A percentile compares a stretch with the other conserved stretches of the same genome.
These are phyloP conservation scores for Orthonychiurus folsomi DNA, from an alignment of 2,888 invertebrate species.

Conservation along the genomic window DNA sequence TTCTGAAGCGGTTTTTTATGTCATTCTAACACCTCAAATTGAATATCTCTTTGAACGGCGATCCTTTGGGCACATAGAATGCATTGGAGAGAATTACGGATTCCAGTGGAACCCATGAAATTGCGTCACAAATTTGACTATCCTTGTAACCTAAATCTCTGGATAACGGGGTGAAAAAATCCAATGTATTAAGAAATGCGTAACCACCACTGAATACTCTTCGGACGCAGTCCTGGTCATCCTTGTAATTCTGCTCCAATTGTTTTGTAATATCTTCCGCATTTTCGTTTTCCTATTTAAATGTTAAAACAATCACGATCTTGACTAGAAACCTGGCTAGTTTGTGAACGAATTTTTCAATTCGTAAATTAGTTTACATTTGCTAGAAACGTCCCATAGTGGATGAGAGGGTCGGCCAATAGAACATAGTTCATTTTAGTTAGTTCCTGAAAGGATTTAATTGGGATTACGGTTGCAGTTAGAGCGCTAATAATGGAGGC, in stretches of 20 bases:
- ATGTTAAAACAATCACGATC: not conserved
- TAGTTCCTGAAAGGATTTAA: not conserved
- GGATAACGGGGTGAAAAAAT: not conserved
- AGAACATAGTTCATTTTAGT: not conserved
- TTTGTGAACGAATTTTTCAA: too few species aligned
- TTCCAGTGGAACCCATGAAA: not conserved
- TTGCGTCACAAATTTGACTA: not conserved
- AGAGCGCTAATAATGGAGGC: not conserved
- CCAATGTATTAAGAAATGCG: not conserved
- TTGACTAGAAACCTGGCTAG: too few species aligned
- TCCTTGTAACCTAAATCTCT: not conserved
- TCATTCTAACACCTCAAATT: not conserved
- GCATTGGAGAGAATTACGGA: conserved; percentile 1
- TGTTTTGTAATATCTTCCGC: not conserved
- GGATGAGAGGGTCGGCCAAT: conserved; percentile 1
- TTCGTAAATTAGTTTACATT: conserved; percentile 2
- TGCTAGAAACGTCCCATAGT: conserved; percentile 1
- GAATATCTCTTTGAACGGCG: conserved; percentile 1
- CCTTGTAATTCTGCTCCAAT: not conserved
- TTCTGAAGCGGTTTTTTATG: too few species aligned
- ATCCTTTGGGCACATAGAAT: not conserved
- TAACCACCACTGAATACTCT: not conserved
- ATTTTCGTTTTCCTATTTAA: not conserved
- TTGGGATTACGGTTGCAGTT: not conserved
- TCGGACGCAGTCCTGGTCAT: not conserved